Evolutionary conservation across 1,140 invertebrate genomes (phyloP).

Genomic region (Heliconius melpomene): DNA sequence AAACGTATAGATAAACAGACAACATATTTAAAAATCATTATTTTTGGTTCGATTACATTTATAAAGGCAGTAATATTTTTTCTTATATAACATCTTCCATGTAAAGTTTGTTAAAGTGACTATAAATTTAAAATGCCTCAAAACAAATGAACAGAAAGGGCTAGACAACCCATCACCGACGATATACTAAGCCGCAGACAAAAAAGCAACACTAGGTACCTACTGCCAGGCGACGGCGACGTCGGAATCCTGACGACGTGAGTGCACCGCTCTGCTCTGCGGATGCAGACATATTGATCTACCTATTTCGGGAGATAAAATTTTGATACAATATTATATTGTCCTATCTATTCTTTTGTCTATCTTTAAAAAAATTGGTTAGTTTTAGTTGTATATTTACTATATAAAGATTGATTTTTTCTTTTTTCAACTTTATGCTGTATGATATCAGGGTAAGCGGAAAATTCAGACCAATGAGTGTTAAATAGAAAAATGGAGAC

Average conservation of each 20-base stretch:
- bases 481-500: too few relatives aligned
- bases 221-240: neutral
- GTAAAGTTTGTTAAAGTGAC: too few relatives aligned
- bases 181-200: conserved; percentile 10
- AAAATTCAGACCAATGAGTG: too few relatives aligned
- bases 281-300: conserved; percentile 13
- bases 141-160: neutral
- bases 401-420: neutral
- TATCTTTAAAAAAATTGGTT: neutral
- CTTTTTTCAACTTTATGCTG: too few relatives aligned
- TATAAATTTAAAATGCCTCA: neutral
- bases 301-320: neutral
- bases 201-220: neutral
- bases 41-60: too few relatives aligned
- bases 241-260: neutral
- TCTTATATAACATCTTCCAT: too few relatives aligned
- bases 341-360: neutral
- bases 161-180: neutral
- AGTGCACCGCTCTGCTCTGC: neutral
- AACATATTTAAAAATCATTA: neutral
- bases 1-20: too few relatives aligned
- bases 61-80: too few relatives aligned
- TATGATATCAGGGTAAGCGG: too few relatives aligned
- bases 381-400: neutral
- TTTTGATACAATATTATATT: neutral